These are phyloP conservation scores for Lycophotia porphyrea DNA, from an alignment of 2,888 invertebrate species.

Conservation along the genomic window DNA sequence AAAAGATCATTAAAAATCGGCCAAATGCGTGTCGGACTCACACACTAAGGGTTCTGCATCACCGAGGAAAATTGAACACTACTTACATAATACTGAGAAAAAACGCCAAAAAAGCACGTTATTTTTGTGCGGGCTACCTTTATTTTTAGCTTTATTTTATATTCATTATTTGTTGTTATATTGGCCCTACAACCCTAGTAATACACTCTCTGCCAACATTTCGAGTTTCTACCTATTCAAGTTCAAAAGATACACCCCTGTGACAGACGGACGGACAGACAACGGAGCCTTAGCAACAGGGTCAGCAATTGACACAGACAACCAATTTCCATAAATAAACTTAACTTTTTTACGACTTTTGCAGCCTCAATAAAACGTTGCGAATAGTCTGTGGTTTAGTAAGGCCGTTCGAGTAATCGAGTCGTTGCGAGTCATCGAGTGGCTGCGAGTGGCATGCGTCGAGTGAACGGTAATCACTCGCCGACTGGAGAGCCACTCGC, in stretches of 20 bases:
- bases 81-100: neutral
- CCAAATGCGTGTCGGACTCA: neutral
- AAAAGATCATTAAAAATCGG: neutral
- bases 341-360: conserved; percentile 22
- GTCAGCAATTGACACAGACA: conserved; percentile 10
- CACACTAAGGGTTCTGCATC: neutral
- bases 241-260: neutral
- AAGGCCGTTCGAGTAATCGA: conserved; percentile 48
- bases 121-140: neutral
- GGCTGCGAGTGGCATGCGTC: conserved; percentile 64
- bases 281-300: neutral
- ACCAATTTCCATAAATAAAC: conserved; percentile 9
- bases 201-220: neutral
- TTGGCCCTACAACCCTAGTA: neutral
- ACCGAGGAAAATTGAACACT: neutral
- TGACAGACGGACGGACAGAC: neutral
- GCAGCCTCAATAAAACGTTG: conserved; percentile 34
- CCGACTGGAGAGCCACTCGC: conserved; percentile 57
- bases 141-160: neutral
- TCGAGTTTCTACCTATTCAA: neutral
- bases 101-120: neutral
- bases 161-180: neutral
- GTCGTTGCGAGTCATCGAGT: conserved; percentile 54
- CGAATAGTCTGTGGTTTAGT: conserved; percentile 34
- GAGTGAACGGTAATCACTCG: conserved; percentile 72